Conservation (phyloP, 2,113 vertebrate species). For the Phocoena phocoena region DNA sequence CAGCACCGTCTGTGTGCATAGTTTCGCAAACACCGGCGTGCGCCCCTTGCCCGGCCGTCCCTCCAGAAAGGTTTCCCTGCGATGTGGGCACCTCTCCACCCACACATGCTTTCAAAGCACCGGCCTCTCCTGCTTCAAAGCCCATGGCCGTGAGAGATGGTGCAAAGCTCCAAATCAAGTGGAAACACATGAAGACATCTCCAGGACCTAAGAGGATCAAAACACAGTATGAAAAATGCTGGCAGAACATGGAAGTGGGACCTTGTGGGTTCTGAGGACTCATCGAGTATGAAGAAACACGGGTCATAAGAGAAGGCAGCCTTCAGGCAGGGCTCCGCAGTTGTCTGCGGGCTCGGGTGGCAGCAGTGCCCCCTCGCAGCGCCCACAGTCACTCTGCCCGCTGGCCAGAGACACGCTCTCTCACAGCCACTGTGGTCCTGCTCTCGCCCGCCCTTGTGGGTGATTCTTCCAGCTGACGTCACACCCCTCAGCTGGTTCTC, state of each 20-base stretch:
- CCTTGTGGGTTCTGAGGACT: neutral
- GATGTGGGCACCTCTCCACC: rapidly evolving
- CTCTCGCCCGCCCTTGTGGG: no score
- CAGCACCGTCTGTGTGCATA: neutral
- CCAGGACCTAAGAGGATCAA: neutral
- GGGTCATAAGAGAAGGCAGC: neutral
- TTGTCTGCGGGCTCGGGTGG: rapidly evolving
- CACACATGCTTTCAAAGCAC: neutral
- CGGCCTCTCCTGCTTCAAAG: neutral
- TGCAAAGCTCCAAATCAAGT: neutral
- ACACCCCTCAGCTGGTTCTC: neutral
- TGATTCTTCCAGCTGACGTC: neutral
- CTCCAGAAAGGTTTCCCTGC: neutral
- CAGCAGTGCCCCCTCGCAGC: neutral
- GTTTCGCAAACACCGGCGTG: rapidly evolving
- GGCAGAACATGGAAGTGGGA: constrained; percentile 34
- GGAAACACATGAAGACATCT: neutral
- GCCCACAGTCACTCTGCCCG: neutral
- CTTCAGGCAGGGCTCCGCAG: rapidly evolving
- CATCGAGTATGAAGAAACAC: neutral
- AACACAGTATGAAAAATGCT: neutral
- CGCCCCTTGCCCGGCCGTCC: neutral
- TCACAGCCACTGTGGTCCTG: neutral
- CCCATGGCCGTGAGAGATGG: neutral
- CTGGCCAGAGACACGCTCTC: rapidly evolving